Evolutionary conservation across 1,140 invertebrate genomes (phyloP).

Genomic region (Eueides isabella): DNA sequence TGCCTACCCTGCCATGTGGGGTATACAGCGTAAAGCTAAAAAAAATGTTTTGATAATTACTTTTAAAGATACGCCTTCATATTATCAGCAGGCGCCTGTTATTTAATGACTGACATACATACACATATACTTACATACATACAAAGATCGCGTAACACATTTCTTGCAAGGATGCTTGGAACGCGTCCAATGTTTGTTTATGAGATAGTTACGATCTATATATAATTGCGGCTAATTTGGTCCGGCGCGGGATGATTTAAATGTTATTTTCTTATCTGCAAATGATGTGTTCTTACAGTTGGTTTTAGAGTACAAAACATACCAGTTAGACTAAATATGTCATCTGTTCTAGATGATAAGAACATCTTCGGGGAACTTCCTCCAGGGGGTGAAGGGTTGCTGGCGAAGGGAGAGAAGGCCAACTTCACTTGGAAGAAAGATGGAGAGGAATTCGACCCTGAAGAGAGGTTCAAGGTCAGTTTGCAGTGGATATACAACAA

Average conservation of each 20-base stretch:
- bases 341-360: constrained; percentile 85
- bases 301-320: constrained; percentile 23
- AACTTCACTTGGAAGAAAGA: constrained; percentile 95
- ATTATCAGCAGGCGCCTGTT: constrained; percentile 18
- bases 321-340: constrained; percentile 23
- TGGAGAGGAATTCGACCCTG: constrained; percentile 93
- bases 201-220: constrained; percentile 47
- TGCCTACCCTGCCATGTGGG: too few species aligned
- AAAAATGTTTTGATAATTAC: neutral
- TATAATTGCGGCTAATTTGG: constrained; percentile 47
- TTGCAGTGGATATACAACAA: neutral
- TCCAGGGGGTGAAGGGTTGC: constrained; percentile 84
- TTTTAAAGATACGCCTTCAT: neutral
- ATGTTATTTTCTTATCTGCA: constrained; percentile 36
- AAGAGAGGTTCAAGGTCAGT: constrained; percentile 95
- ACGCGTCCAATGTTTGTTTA: constrained; percentile 59
- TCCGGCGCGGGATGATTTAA: constrained; percentile 37
- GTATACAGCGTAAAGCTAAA: too few species aligned
- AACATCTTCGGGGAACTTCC: constrained; percentile 89
- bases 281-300: constrained; percentile 30
- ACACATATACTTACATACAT: neutral
- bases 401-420: constrained; percentile 90
- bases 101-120: constrained; percentile 36
- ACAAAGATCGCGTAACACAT: constrained; percentile 39
- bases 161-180: constrained; percentile 55